phyloP scores from a whole-genome alignment of 1,140 invertebrate genomes.

The Lepidostoma basale region DNA sequence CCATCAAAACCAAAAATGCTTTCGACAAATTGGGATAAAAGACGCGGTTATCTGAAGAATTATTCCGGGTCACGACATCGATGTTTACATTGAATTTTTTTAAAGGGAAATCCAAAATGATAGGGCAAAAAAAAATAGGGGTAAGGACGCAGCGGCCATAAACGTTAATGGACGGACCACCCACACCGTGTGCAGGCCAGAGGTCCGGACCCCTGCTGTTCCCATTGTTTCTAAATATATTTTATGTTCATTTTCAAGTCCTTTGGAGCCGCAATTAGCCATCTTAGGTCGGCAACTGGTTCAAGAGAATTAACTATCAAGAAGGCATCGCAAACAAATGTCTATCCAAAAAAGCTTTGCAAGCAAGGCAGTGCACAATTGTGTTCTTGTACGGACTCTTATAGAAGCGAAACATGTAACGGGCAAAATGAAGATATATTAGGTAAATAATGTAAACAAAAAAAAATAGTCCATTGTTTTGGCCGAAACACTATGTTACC shows the following conservation, averaged over 20 bases:
- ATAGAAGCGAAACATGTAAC: no score
- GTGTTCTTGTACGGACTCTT: no score
- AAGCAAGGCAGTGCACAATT: no score
- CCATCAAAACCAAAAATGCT: no score
- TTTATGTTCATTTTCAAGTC: slow-evolving; percentile 1
- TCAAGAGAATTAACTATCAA: no score
- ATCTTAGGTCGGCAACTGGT: background rate
- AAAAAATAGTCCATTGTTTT: no score
- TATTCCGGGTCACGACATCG: background rate
- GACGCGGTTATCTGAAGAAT: background rate
- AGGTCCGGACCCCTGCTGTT: background rate
- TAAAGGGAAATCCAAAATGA: slow-evolving; percentile 6
- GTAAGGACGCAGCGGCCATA: background rate
- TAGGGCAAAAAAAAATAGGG: background rate
- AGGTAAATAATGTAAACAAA: no score
- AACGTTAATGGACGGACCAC: slow-evolving; percentile 14
- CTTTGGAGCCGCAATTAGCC: slow-evolving; percentile 7
- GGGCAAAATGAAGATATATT: no score
- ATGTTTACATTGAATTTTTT: slow-evolving; percentile 21
- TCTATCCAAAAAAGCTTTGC: no score
- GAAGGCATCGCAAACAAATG: no score
- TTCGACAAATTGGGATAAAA: no score
- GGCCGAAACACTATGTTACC: no score
- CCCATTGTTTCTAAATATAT: slow-evolving; percentile 11
- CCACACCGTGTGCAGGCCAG: background rate